These are phyloP conservation scores for Ectemnius cavifrons DNA, from an alignment of 2,888 invertebrate species.

Conservation along the genomic window DNA sequence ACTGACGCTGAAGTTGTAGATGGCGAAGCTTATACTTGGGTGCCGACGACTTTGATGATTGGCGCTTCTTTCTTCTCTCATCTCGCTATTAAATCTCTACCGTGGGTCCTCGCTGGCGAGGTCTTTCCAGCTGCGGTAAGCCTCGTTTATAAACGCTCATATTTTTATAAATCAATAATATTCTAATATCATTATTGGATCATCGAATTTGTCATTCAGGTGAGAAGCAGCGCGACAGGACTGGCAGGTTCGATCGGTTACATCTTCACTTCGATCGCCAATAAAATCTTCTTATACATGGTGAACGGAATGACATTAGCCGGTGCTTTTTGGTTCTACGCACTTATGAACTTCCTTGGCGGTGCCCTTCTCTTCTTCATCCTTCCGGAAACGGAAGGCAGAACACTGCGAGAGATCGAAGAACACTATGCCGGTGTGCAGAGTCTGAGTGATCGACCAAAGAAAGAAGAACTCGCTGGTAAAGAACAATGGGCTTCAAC, in stretches of 20 bases:
- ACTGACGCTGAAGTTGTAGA: conserved; percentile 49
- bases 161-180: too few relatives aligned
- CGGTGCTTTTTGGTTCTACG: conserved; percentile 87
- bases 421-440: conserved; percentile 83
- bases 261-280: conserved; percentile 86
- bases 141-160: neutral
- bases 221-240: conserved; percentile 86
- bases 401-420: conserved; percentile 85
- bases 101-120: conserved; percentile 91
- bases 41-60: conserved; percentile 84
- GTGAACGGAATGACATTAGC: conserved; percentile 82
- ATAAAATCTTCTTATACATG: conserved; percentile 86
- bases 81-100: conserved; percentile 84
- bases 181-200: too few relatives aligned
- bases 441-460: conserved; percentile 73
- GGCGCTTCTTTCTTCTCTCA: conserved; percentile 85
- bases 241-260: conserved; percentile 87
- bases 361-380: conserved; percentile 83
- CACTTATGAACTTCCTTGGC: conserved; percentile 82
- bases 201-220: conserved; percentile 70
- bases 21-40: conserved; percentile 79
- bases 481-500: conserved; percentile 75
- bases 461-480: conserved; percentile 58
- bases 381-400: conserved; percentile 91
- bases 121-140: conserved; percentile 77